Evolutionary conservation across 2,888 invertebrate genomes (phyloP).

Genomic region (Eristalis intricaria): DNA sequence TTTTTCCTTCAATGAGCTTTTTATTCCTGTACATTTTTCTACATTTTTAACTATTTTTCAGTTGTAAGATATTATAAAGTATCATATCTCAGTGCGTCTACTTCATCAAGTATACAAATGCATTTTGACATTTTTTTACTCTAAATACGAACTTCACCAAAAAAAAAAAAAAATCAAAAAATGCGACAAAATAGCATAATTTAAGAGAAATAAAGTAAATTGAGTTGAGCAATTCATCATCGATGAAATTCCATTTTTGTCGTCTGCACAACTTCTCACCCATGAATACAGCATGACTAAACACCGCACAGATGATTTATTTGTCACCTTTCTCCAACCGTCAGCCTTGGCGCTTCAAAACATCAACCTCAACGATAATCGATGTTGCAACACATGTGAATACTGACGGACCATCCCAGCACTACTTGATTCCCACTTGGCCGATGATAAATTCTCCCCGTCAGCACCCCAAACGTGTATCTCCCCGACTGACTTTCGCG

Average conservation of each 20-base stretch:
- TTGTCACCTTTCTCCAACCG: constrained; percentile 11
- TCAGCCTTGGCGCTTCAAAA: constrained; percentile 33
- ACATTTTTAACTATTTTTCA: too few species aligned
- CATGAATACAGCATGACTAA: neutral
- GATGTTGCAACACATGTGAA: constrained; percentile 57
- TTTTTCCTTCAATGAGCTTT: too few species aligned
- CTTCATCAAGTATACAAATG: too few species aligned
- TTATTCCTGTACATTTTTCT: too few species aligned
- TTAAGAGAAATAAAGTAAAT: neutral
- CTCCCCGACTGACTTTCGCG: constrained; percentile 35
- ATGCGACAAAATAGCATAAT: too few species aligned
- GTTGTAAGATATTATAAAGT: too few species aligned
- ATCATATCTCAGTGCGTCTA: too few species aligned
- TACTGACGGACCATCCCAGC: neutral
- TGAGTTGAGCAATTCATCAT: neutral
- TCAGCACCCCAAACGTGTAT: constrained; percentile 10
- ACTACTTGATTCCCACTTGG: constrained; percentile 3
- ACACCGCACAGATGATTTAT: constrained; percentile 42
- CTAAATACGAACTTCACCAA: neutral
- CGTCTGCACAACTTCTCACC: neutral
- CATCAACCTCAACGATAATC: constrained; percentile 48
- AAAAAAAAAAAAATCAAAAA: neutral
- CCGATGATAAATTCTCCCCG: constrained; percentile 43
- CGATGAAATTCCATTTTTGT: neutral
- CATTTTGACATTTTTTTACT: too few species aligned